A percentile compares a stretch with the other conserved stretches of the same genome.
These are phyloP conservation scores for Oncorhynchus gorbuscha DNA, from an alignment of 2,113 vertebrate species.

Conservation along the genomic window DNA sequence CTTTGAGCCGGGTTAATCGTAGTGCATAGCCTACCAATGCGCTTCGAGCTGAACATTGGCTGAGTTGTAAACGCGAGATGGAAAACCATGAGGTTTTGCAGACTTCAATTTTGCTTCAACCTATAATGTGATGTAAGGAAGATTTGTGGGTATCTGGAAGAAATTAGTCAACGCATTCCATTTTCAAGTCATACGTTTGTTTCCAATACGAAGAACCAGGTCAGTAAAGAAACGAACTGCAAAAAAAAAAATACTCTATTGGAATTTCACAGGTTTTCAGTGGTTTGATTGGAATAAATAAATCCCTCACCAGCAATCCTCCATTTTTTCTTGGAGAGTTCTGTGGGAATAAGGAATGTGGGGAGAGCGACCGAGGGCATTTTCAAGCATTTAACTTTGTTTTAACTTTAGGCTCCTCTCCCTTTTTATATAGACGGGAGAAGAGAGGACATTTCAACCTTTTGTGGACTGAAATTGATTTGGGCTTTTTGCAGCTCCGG, in stretches of 20 bases:
- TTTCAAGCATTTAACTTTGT: neutral
- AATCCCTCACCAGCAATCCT: constrained; percentile 2
- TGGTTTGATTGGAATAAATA: constrained; percentile 13
- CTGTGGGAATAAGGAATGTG: constrained; percentile 25
- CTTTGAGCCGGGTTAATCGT: neutral
- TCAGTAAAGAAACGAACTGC: no score
- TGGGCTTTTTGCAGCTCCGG: no score
- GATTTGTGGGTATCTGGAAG: neutral
- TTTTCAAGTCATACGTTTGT: neutral
- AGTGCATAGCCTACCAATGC: no score
- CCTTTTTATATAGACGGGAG: no score
- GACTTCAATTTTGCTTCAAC: neutral
- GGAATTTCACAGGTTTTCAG: constrained; percentile 22
- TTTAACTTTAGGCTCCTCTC: neutral
- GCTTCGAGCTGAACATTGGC: neutral
- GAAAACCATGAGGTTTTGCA: constrained; percentile 1
- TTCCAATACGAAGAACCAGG: no score
- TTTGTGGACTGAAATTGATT: neutral
- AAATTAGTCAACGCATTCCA: neutral
- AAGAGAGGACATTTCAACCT: neutral
- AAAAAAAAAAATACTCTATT: neutral
- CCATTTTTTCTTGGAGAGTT: constrained; percentile 33
- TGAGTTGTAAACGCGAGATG: neutral
- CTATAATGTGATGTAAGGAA: neutral
- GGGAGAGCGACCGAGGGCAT: neutral